Base-by-base conservation (phyloP, 2,113 vertebrate species). In the Xiphias gladius region DNA sequence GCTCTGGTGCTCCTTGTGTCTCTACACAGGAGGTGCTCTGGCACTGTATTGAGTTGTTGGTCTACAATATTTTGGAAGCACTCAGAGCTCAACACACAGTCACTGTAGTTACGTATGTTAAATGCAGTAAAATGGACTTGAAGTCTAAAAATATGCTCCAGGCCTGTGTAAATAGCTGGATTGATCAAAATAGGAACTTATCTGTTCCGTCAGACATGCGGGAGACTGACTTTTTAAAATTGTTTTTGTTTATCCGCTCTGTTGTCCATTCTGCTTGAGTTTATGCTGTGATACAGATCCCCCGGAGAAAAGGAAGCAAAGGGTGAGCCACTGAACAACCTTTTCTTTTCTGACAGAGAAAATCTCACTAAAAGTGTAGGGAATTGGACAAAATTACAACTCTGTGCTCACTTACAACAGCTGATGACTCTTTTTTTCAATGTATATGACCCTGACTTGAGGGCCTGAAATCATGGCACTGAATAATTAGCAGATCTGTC, bases 401-500 rank as follows among this genome's bases (percentile, higher is more conserved):
- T 67, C 41, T 22, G 68, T 65, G 24, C 58, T 57, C 62, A 64
- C 43, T 80, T 57, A 67, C 71, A 75, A 30, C 9, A 71, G 32
- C 54, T 68, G 61, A 79, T 1, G 2, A 28, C 39, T 70, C 14
- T 20, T 37, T 63, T 71, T 61, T 8, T 26, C 66, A 68, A 41
- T 74, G 16, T 68, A 74, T 79, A 68, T 68, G 54, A 61, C 37
- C 22, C 55, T 28, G 5, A 41, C 43, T 77, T 10, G 61, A 84
- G 73, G 69, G 41, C 62, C n/a, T 72, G 37, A 68, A 77, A 82
- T 89, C 10, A 61, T 2, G 2, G n/a, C n/a, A 2, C 37, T 54
- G 50, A 88, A 78, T 65, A 66, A 78, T 71, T 68, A 65, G 61
- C 65, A 78, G 52, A 63, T 82, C 77, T 80, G 32, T 74, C 32